A percentile compares a stretch with the other conserved stretches of the same genome.
Evolutionary conservation across 2,888 invertebrate species (phyloP).

Genomic region (Oxyscelio sp.): DNA sequence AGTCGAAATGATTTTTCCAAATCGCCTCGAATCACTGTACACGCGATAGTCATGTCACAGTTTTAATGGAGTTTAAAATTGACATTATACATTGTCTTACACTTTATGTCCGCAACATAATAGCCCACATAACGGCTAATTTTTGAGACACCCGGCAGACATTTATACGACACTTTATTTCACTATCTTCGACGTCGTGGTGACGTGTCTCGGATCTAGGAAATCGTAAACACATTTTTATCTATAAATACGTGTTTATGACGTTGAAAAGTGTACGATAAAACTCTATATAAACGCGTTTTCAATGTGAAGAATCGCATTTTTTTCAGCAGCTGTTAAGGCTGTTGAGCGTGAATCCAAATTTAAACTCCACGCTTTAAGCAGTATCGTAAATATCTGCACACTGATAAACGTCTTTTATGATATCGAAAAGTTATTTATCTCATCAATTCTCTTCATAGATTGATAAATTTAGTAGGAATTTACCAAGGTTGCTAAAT

Average conservation of each 20-base stretch:
- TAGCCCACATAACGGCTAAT: conserved; percentile 39
- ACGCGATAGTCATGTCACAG: conserved; percentile 18
- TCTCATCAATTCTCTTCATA: conserved; percentile 42
- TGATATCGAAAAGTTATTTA: conserved; percentile 26
- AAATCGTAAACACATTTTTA: conserved; percentile 62
- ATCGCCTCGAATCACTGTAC: conserved; percentile 16
- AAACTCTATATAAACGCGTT: conserved; percentile 44
- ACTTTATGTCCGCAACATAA: conserved; percentile 19
- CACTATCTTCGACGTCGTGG: conserved; percentile 35
- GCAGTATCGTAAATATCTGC: conserved; percentile 47
- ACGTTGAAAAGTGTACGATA: conserved; percentile 49
- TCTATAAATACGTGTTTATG: conserved; percentile 55
- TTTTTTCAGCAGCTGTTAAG: conserved; percentile 23
- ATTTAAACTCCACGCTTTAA: conserved; percentile 47
- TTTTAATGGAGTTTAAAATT: conserved; percentile 28
- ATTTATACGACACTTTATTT: conserved; percentile 61
- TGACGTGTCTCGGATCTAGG: conserved; percentile 58
- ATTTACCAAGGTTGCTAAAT: conserved; percentile 28
- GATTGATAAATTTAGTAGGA: conserved; percentile 34
- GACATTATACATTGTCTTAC: conserved; percentile 33
- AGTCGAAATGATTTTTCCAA: conserved; percentile 19
- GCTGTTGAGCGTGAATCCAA: conserved; percentile 33
- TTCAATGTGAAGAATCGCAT: conserved; percentile 16
- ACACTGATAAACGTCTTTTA: conserved; percentile 53
- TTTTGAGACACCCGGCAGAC: conserved; percentile 45